Evolutionary conservation across 2,113 vertebrate genomes (phyloP).

Genomic region (Paedocypris sp.): DNA sequence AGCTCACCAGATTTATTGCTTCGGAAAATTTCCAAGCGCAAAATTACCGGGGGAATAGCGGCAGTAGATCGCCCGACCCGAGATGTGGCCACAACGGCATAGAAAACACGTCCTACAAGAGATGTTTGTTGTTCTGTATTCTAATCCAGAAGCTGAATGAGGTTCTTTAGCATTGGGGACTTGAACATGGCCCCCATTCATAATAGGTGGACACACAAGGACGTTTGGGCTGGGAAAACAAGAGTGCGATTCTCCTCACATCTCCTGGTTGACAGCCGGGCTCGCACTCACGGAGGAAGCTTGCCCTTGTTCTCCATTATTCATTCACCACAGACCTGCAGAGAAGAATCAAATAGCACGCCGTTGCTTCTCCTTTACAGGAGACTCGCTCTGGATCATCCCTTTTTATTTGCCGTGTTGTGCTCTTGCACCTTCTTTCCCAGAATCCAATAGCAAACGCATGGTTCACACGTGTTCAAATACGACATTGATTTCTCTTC

Average conservation of each 20-base stretch:
- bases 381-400: slow-evolving; percentile 1
- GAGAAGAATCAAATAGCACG: slow-evolving; percentile 6
- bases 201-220: slow-evolving; percentile 6
- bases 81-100: slow-evolving; percentile 37
- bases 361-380: not conserved
- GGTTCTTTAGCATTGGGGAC: not conserved
- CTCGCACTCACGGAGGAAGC: slow-evolving; percentile 9
- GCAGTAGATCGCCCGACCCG: slow-evolving; percentile 39
- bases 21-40: slow-evolving; percentile 47
- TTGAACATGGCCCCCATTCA: not conserved
- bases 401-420: slow-evolving; percentile 12
- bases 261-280: slow-evolving; percentile 5
- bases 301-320: slow-evolving; percentile 25
- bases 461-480: slow-evolving; percentile 5
- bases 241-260: slow-evolving; percentile 16
- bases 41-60: slow-evolving; percentile 33
- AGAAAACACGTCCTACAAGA: slow-evolving; percentile 45
- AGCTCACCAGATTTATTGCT: slow-evolving; percentile 54
- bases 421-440: not conserved
- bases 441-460: slow-evolving; percentile 5
- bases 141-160: slow-evolving; percentile 30
- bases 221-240: slow-evolving; percentile 14
- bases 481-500: too few species aligned
- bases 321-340: slow-evolving; percentile 17
- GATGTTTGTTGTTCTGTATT: slow-evolving; percentile 38